Percentiles rank a stretch among this genome's conserved stretches.
Evolutionary conservation across 2,797 vertebrate species (phyloP).

Genomic region (Acipenser transmontanus): DNA sequence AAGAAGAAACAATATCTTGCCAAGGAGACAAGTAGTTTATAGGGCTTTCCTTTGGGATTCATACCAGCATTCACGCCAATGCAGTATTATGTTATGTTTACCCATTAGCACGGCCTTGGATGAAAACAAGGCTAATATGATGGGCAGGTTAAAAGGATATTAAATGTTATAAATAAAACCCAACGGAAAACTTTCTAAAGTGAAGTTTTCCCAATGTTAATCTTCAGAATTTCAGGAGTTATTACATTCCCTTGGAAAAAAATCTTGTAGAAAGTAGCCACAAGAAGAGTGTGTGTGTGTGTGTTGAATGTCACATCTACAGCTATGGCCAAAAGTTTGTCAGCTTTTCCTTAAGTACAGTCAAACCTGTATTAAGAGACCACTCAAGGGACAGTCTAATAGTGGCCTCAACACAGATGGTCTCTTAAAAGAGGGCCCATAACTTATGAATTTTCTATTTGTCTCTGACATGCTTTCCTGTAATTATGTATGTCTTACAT

Average conservation of each 20-base stretch:
- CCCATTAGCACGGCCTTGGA: neutral
- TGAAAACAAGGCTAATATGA: neutral
- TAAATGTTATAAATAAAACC: too few species aligned
- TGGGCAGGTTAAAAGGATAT: neutral
- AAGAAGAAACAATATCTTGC: neutral
- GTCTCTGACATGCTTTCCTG: too few species aligned
- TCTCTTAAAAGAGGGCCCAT: too few species aligned
- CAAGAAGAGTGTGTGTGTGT: constrained; percentile 31
- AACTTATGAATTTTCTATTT: too few species aligned
- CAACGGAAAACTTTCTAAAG: neutral
- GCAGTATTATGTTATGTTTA: neutral
- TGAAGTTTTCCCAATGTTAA: neutral
- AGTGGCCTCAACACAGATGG: too few species aligned
- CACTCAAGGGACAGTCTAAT: too few species aligned
- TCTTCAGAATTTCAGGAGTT: neutral
- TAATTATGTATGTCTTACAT: too few species aligned
- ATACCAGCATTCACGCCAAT: neutral
- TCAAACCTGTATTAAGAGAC: too few species aligned
- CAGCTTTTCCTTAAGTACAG: constrained; percentile 21
- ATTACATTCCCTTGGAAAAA: neutral
- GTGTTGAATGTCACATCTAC: constrained; percentile 59
- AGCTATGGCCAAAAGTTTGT: constrained; percentile 23
- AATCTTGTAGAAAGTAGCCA: constrained; percentile 20
- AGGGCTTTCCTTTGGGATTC: neutral
- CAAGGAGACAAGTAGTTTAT: neutral